Base-by-base conservation (phyloP, 2,113 vertebrate genomes). In the Passerina amoena region DNA sequence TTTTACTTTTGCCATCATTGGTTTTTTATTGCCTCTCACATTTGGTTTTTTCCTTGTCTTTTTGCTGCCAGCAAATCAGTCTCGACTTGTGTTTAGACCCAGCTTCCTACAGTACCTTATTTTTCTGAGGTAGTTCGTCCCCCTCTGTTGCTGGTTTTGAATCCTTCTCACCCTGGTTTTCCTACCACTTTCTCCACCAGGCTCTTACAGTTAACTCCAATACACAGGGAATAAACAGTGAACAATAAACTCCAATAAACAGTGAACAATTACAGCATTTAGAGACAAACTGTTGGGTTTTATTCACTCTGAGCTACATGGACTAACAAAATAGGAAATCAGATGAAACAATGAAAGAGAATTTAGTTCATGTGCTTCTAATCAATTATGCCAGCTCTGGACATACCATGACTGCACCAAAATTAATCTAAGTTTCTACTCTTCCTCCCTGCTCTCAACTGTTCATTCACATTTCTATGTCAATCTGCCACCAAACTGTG, bases 1-100 rank as follows among this genome's bases (percentile, higher is more conserved):
- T 54, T 97, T 96, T 92, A 94, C 94, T 95, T 96, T 94, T 15
- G 11, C 69, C 60, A 65, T 87, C 91, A 90, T 63, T 78, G 78
- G 10, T 3, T 40, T 92, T 95, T 96, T 96, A 95, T 92, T 91
- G 77, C 42, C 35, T 66, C 88, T 89, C 89, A 94, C 66, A 71
- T 69, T 94, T 90, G 88, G 17, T 56, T 96, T 95, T 93, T 75
- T 37, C 57, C 40, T 86, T 35, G 24, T 63, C 72, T 92, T 90
- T 75, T 91, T 65, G 42, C 72, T 94, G 54, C 70, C 72, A 86
- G 83, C 90, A 57, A 76, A 94, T 94, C 61, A 37, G 61, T 77
- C 61, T 65, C 1, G 3, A 71, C 69, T 90, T 47, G 25, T 91
- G 76, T 75, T 54, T 59, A 88, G 54, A 59, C 72, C 53, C 76